These are phyloP conservation scores for Augochlora pura DNA, from an alignment of 1,140 invertebrate species.

Conservation along the genomic window DNA sequence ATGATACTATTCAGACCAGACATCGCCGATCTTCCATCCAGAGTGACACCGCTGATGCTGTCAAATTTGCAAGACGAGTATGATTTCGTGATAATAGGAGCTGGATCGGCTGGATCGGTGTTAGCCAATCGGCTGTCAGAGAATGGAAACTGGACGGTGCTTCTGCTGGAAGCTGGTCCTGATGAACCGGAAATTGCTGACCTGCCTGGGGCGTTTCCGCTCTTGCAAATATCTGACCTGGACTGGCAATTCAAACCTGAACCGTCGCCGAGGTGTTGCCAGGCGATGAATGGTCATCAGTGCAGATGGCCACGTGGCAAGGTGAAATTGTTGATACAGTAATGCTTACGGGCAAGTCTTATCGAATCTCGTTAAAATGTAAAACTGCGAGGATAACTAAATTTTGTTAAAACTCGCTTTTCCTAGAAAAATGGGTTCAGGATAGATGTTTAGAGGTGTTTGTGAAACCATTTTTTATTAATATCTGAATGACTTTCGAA, in stretches of 20 bases:
- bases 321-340: conserved; percentile 70
- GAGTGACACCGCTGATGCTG: conserved; percentile 79
- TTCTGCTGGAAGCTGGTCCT: conserved; percentile 91
- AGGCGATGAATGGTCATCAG: conserved; percentile 82
- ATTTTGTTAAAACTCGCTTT: conserved; percentile 61
- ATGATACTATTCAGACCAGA: conserved; percentile 80
- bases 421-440: too few relatives aligned
- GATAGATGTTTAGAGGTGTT: too few relatives aligned
- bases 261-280: conserved; percentile 84
- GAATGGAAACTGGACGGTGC: conserved; percentile 84
- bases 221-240: conserved; percentile 85
- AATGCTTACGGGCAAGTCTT: too few relatives aligned
- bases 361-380: too few relatives aligned
- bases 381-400: too few relatives aligned
- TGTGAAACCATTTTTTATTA: too few relatives aligned
- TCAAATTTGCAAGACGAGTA: conserved; percentile 82
- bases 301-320: conserved; percentile 89
- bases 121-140: conserved; percentile 89
- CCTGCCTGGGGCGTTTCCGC: conserved; percentile 86
- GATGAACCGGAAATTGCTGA: conserved; percentile 89
- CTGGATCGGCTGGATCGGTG: conserved; percentile 90
- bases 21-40: conserved; percentile 83
- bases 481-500: too few relatives aligned
- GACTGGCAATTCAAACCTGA: conserved; percentile 92
- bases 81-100: conserved; percentile 90